Evolutionary conservation across 2,113 vertebrate species (phyloP), one percentile per base, ranked within the genome.

Genomic region (Sinosuthora webbiana): DNA sequence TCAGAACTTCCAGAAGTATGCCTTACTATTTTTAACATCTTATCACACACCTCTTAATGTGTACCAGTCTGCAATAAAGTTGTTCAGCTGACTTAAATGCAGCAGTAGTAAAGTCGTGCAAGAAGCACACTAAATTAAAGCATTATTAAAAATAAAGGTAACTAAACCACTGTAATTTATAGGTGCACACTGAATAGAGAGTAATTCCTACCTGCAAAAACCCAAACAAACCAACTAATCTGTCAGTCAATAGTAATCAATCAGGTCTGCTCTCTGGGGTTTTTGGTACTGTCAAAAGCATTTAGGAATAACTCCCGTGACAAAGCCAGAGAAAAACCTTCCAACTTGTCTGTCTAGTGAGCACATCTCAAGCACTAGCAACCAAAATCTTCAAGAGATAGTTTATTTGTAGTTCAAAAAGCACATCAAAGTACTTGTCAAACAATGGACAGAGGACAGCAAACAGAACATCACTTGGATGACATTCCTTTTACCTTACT

Each of bases 161-260:
- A 75, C 24, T 79, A 85, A 88, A 76, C 1, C 27, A 52, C 33
- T 57, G 11, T 10, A 15, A 77, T 47, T 87, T 69, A 42, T 27
- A 78, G 44, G 22, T 63, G 37, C 13, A 49, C 15, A 37, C 4
- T n/a, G 47, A 93, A 85, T 13, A 63, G 23, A 91, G 56, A 94
- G 25, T 37, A 84, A 85, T 30, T 74, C 67, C 31, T 74, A 86
- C 92, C 75, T 62, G 35, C 25, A 80, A 90, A 93, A 90, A 41
- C 19, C 0, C 35, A 81, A 85, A 53, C 53, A 16, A 96, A 90
- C 22, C n/a, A 86, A 62, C 88, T 93, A 94, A 95, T 92, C 83
- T 89, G 81, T 90, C 80, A 94, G 83, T 78, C 76, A 90, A 83
- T 80, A 90, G 35, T 35, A 81, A 93, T 93, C 94, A 77, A 93